Evolutionary conservation across 2,888 invertebrate genomes (phyloP), one percentile per base, ranked within the genome.

Genomic region (Metallyticus violacea): DNA sequence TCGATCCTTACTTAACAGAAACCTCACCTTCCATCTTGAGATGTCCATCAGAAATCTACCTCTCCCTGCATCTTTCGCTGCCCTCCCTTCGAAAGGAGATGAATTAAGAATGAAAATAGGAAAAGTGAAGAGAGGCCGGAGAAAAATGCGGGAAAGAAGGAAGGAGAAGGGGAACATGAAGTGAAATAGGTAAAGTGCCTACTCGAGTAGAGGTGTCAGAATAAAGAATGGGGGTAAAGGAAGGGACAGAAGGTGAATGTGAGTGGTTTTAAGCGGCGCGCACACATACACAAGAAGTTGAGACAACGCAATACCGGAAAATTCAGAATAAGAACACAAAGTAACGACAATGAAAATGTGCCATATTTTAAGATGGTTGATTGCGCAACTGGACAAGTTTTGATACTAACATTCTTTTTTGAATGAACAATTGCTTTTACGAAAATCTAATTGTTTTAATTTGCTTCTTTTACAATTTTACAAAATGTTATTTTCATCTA

Each of bases 81-180:
- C 77, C 15, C 7, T 77, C 6, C 28, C 27, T 83, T 7, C 28
- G 28, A 83, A 83, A 83, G 25, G 83, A 83, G 77, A 27, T 83
- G 83, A 77, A 83, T 83, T 83, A 83, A 77, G 83, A 83, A 83
- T 83, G 83, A 28, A 77, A 83, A 83, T 83, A 77, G 83, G 22
- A 62, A 40, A 26, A 26, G 40, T 62, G 40, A 62, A 62, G 40
- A 62, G 40, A 22, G 40, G 15, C 3, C 40, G 3, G 40, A 62
- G 40, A 62, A 62, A 62, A 62, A 62, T 62, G 15, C 62, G 7
- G 27, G 40, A 27, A 76, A 25, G 15, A 28, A 15, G 77, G 28
- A 77, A 29, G 26, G 7, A 7, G 27, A n/a, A 62, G 81, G 81
- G 81, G 7, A n/a, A n/a, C 81, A 4, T 22, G 28, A 22, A 26